A percentile compares a stretch with the other conserved stretches of the same genome.
Conservation (phyloP, 2,113 vertebrate genomes). For the Callipepla squamata region DNA sequence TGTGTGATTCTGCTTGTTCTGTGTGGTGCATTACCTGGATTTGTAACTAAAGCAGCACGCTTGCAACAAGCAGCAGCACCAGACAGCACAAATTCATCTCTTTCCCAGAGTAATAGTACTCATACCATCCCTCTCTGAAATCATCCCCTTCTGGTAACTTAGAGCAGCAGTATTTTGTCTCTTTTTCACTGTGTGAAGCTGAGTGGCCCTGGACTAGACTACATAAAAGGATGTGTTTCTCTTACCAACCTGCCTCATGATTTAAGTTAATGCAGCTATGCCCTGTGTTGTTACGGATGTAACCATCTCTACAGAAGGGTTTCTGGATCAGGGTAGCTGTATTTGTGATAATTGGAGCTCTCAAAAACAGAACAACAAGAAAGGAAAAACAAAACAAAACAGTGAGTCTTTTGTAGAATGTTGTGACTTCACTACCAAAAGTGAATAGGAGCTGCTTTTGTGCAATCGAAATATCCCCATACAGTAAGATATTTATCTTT, state of each 20-base stretch:
- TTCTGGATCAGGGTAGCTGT: background rate
- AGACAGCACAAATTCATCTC: background rate
- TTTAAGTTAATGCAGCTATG: background rate
- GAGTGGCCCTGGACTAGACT: background rate
- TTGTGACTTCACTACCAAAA: background rate
- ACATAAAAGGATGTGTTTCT: background rate
- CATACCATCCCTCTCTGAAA: background rate
- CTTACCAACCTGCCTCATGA: background rate
- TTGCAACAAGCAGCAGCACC: background rate
- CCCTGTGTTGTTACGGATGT: background rate
- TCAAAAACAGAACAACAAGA: too few relatives aligned
- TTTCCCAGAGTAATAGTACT: background rate
- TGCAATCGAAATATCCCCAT: background rate
- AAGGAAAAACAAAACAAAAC: background rate
- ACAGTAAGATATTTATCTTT: rapidly evolving
- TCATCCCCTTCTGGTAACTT: background rate
- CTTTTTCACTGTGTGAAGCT: background rate
- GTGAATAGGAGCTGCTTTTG: background rate
- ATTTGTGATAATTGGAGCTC: background rate
- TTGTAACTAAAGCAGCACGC: background rate
- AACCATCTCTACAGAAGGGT: background rate
- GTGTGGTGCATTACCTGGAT: background rate
- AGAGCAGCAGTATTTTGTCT: background rate
- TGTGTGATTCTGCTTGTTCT: background rate
- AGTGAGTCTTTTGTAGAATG: background rate